Conservation (phyloP, 2,888 invertebrate genomes). For the Melinaea menophilus region DNA sequence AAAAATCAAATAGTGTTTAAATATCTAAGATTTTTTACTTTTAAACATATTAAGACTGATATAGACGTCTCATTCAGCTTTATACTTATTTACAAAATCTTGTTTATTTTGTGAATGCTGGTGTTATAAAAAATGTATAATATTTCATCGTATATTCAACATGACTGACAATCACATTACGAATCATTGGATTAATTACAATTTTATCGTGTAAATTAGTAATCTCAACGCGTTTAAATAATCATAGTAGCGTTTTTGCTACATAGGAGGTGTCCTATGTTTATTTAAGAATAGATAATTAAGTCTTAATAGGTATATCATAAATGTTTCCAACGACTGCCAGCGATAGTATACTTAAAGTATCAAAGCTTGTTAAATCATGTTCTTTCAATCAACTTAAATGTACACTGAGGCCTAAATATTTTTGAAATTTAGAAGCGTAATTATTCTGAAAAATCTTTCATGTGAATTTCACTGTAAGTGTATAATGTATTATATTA, state of each 20-base stretch:
- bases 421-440: neutral
- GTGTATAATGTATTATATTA: too few species aligned
- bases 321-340: constrained; percentile 3
- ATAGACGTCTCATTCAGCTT: constrained; percentile 38
- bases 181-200: neutral
- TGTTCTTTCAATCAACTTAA: neutral
- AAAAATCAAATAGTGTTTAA: constrained; percentile 28
- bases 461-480: too few species aligned
- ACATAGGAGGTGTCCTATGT: constrained; percentile 6
- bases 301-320: constrained; percentile 2
- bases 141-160: neutral
- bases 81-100: constrained; percentile 25
- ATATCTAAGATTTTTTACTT: constrained; percentile 34
- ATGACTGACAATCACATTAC: neutral
- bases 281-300: constrained; percentile 5
- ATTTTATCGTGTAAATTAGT: constrained; percentile 3
- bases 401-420: neutral
- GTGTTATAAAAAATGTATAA: neutral
- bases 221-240: constrained; percentile 2
- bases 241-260: constrained; percentile 4
- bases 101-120: neutral
- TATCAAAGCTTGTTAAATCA: constrained; percentile 6
- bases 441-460: too few species aligned
- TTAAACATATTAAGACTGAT: constrained; percentile 43
- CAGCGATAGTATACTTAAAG: constrained; percentile 7